Conservation (phyloP, 2,113 vertebrate genomes). For the Xenopus borealis region DNA sequence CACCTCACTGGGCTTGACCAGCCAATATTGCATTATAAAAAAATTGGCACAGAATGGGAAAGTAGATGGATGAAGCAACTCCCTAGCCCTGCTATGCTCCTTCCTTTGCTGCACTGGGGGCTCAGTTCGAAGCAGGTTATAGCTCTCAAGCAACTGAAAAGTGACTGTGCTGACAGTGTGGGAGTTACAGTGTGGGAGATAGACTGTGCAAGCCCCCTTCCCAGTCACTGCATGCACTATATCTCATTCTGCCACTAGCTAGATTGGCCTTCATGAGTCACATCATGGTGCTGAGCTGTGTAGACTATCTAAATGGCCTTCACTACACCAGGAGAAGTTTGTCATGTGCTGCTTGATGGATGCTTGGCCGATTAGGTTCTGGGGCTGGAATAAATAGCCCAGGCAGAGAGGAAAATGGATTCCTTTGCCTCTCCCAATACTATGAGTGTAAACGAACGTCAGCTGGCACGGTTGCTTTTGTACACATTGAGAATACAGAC, state of each 20-base stretch:
- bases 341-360: not conserved
- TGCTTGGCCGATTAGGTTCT: not conserved
- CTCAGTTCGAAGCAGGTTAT: too few relatives aligned
- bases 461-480: too few relatives aligned
- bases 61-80: too few relatives aligned
- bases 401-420: too few relatives aligned
- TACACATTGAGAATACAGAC: too few relatives aligned
- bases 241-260: constrained; percentile 3
- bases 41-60: too few relatives aligned
- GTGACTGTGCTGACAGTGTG: not conserved
- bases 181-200: not conserved
- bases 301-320: not conserved
- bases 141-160: not conserved
- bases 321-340: not conserved
- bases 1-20: too few relatives aligned
- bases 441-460: too few relatives aligned
- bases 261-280: constrained; percentile 5
- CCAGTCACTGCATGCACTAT: not conserved
- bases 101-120: too few relatives aligned
- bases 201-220: not conserved
- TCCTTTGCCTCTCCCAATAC: too few relatives aligned
- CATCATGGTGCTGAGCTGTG: not conserved
- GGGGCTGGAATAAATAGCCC: not conserved
- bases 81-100: too few relatives aligned
- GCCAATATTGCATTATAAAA: too few relatives aligned